These are phyloP conservation scores for Onychomys leucogaster DNA, from an alignment of 2,797 vertebrate genomes.

Conservation along the genomic window DNA sequence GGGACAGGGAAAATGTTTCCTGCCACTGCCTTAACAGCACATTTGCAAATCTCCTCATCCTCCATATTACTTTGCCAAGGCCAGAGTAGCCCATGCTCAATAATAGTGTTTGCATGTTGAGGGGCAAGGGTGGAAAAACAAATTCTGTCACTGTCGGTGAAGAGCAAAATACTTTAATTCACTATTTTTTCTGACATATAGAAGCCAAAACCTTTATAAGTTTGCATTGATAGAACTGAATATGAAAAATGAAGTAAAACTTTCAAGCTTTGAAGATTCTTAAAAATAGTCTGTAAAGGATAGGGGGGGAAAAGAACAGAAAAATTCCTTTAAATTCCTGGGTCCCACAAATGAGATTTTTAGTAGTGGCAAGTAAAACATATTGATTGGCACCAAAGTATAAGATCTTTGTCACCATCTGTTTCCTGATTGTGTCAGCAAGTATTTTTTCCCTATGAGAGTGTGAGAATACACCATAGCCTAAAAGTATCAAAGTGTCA, in stretches of 20 bases:
- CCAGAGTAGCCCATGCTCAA: neutral
- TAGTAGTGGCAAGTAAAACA: conserved; percentile 89
- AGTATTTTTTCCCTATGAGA: conserved; percentile 89
- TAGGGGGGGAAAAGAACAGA: conserved; percentile 83
- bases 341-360: conserved; percentile 90
- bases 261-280: conserved; percentile 78
- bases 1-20: neutral
- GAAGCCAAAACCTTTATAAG: conserved; percentile 34
- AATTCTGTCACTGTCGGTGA: conserved; percentile 11
- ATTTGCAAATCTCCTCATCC: neutral
- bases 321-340: conserved; percentile 89
- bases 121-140: conserved; percentile 30
- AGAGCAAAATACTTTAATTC: conserved; percentile 58
- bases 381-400: conserved; percentile 91
- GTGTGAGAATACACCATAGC: conserved; percentile 91
- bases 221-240: conserved; percentile 76
- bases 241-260: conserved; percentile 81
- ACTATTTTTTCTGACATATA: conserved; percentile 56
- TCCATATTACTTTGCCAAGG: conserved; percentile 19
- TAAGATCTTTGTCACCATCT: conserved; percentile 91
- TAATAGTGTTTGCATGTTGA: neutral
- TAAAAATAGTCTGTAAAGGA: conserved; percentile 85
- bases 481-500: conserved; percentile 92
- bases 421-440: conserved; percentile 92
- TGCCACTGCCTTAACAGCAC: neutral